Evolutionary conservation across 2,797 vertebrate species (phyloP), one percentile per base, ranked within the genome.

Genomic region (Hippopotamyrus pictus): DNA sequence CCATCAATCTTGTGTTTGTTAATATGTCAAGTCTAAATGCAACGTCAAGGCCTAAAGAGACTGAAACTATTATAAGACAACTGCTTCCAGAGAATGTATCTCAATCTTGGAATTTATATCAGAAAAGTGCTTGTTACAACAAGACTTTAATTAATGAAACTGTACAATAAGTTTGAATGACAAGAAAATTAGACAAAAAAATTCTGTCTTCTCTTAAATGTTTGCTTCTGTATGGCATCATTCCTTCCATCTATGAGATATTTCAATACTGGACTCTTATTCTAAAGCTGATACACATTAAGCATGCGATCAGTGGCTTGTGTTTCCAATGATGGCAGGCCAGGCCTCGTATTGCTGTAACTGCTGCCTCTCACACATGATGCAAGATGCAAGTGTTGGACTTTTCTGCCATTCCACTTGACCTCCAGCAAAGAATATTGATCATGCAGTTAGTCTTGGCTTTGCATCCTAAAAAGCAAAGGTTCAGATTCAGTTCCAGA

Each of bases 171-270:
- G 3, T 79, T 44, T 79, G 37, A 79, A 79, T 79, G 5, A 44
- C 37, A 79, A 79, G 33, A 79, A n/a, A 44, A 79, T 44, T 12
- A 3, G 17, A 79, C 33, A 76, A 79, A 79, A 79, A 44, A 79
- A 79, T 3, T n/a, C 17, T 44, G 73, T 44, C 73, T 76, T 76
- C 73, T 79, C 5, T 19, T 48, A n/a, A 50, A 51, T 84, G 22
- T 90, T 90, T 54, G 14, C 53, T 84, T 85, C 90, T 82, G 22
- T 29, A 90, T 89, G 51, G 88, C 87, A 87, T 91, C 89, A 91
- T 89, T 88, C 83, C 65, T 90, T 89, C 88, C 48, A 88, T 76
- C 85, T 12, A 44, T 3, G 37, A 57, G 62, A 90, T 53, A 91
- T 90, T 89, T 89, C 87, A 89, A 65, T 85, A 90, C 87, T 48